Evolutionary conservation across 2,797 vertebrate genomes (phyloP), one percentile per base, ranked within the genome.

Genomic region (Onychomys torridus): DNA sequence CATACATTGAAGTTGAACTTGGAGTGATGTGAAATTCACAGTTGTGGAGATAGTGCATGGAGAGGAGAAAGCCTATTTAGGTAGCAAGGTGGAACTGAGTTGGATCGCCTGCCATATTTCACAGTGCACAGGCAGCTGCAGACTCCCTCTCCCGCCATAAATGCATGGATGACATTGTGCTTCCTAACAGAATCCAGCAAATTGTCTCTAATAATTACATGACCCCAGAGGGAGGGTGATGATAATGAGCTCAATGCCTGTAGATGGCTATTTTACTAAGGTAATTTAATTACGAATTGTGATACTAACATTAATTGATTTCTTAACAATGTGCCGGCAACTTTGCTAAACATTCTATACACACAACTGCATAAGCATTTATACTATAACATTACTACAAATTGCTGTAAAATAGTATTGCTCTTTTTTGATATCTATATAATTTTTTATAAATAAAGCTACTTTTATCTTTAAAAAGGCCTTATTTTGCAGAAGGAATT

Each of bases 201-300:
- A 81, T 75, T 69, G 59, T 92, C 76, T 83, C 69, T 81, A 93
- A 84, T 89, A 93, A 94, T 75, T 93, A 23, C 57, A 46, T 92
- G 63, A 23, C 87, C 65, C 85, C 73, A 84, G 71, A 96, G 57
- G 75, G 52, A 93, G 23, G 75, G 40, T 16, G 69, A 94, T 77
- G 84, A 93, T 91, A 88, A 92, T 81, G 52, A 93, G 40, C 29
- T 92, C 16, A 23, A 29, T 90, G 79, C 69, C 65, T 93, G 29
- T 83, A 46, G n/a, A 86, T 82, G 81, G 27, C 55, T n/a, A 29
- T 93, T 89, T 89, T 19, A 95, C 32, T 75, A 52, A 73, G 2
- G 34, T 96, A 89, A 95, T 89, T 89, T 87, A 82, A 90, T 46
- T 67, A 91, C 57, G 88, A 88, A 93, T 89, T 94, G 83, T 88